Conservation (phyloP, 2,888 invertebrate genomes). For the Neuroscelio doddi region DNA sequence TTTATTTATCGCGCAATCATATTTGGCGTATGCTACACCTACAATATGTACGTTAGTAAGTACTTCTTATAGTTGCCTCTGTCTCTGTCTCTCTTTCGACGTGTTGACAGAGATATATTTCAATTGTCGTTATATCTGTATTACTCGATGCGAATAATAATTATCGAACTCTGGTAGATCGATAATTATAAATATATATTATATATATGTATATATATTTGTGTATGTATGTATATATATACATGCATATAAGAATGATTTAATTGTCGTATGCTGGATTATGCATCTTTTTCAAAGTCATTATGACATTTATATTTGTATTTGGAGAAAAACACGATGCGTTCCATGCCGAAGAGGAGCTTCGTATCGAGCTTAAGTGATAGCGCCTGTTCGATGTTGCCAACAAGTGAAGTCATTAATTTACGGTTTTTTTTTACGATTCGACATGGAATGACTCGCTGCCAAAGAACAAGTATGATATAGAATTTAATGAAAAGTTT, state of each 20-base stretch:
- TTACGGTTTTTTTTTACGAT: neutral
- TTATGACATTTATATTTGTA: slow-evolving; percentile 10
- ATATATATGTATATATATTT: slow-evolving; percentile 32
- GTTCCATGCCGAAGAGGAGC: slow-evolving; percentile 5
- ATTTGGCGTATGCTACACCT: slow-evolving; percentile 28
- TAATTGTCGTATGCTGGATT: slow-evolving; percentile 9
- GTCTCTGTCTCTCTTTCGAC: slow-evolving; percentile 17
- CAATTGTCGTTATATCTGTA: slow-evolving; percentile 44
- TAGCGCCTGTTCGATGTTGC: slow-evolving; percentile 1
- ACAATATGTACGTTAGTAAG: slow-evolving; percentile 27
- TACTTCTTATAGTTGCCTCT: slow-evolving; percentile 35
- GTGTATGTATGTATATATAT: slow-evolving; percentile 26
- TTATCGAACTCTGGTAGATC: slow-evolving; percentile 43
- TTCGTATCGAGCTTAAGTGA: neutral
- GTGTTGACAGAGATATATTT: slow-evolving; percentile 26
- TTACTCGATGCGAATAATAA: slow-evolving; percentile 38
- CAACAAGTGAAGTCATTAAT: neutral
- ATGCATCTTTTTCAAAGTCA: slow-evolving; percentile 14
- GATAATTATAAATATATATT: slow-evolving; percentile 24
- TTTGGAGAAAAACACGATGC: slow-evolving; percentile 3
- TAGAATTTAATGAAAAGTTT: slow-evolving; percentile 2
- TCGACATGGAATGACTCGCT: slow-evolving; percentile 10
- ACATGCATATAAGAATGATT: slow-evolving; percentile 22
- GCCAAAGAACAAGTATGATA: slow-evolving; percentile 14
- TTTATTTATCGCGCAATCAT: slow-evolving; percentile 32